Base-by-base conservation (phyloP, 2,113 vertebrate species). In the Bambusicola thoracicus region DNA sequence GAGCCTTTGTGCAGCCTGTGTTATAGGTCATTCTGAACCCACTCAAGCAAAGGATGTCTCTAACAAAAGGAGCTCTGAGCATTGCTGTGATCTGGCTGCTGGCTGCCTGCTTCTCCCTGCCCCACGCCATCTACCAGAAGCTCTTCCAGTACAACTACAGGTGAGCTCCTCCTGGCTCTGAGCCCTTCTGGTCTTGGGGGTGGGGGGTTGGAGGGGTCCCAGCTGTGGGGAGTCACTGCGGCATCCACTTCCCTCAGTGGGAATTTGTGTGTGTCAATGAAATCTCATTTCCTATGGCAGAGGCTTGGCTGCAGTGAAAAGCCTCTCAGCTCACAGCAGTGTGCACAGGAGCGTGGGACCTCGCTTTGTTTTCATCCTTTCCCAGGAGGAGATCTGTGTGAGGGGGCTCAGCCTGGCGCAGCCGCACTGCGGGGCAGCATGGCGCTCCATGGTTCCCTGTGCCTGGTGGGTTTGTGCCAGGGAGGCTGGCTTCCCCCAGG, bases 71-170 rank as follows among this genome's bases (percentile, higher is more conserved):
- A 78, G 89, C 2, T 0, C 81, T 97, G 49, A 93, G 95, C 86
- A 94, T 97, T 85, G 89, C 90, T 21, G 70, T 92, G 19, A 97
- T 97, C 75, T 97, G 97, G 96, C 78, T 96, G 48, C 90, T 97
- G 96, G 97, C 96, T 15, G 69, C 94, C 25, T 97, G 96, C 24
- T 97, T 97, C 94, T 97, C 96, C 44, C 41, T 97, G 10, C 96
- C 96, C n/a, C 96, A 96, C 3, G 97, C 96, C 4, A 32, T 97
- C 85, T 97, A 96, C 14, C 97, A 97, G 41, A 96, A 96, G 55
- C 94, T 97, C 27, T 96, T 97, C 91, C 92, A 88, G 49, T 97
- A 96, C 20, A 90, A 96, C 72, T 97, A 97, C 89, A 96, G 96
- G 97, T 97, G 83, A 92, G 94, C 24, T 32, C 3, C 41, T 11